phyloP scores from a whole-genome alignment of 1,140 invertebrate genomes.

The Coelopa frigida region DNA sequence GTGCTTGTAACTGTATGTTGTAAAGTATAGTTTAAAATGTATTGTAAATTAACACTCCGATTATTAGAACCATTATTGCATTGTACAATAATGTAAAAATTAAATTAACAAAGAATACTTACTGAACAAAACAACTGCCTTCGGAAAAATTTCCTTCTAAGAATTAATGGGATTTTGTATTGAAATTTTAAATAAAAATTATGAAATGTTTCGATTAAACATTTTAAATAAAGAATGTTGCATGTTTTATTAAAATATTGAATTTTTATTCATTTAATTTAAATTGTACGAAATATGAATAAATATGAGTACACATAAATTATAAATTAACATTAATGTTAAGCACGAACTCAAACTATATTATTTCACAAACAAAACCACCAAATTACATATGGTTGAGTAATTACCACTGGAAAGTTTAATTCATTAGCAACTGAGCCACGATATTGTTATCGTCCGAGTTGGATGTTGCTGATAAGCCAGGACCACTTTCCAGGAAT shows the following conservation, averaged over 20 bases:
- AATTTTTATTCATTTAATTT: conserved; percentile 1
- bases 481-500: conserved; percentile 53
- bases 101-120: neutral
- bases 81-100: conserved; percentile 4
- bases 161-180: conserved; percentile 3
- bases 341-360: conserved; percentile 1
- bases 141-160: conserved; percentile 2
- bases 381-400: no score
- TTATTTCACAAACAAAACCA: no score
- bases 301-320: no score
- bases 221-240: neutral
- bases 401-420: no score
- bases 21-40: no score
- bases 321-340: no score
- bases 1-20: no score
- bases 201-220: no score
- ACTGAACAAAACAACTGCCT: neutral
- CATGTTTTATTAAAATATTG: conserved; percentile 1
- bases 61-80: conserved; percentile 1
- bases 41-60: conserved; percentile 1
- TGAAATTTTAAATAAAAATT: neutral
- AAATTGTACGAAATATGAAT: no score
- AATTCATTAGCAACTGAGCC: conserved; percentile 11
- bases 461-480: conserved; percentile 20
- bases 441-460: conserved; percentile 12